These are phyloP conservation scores for Serinus canaria DNA, from an alignment of 2,113 vertebrate genomes.

Conservation along the genomic window DNA sequence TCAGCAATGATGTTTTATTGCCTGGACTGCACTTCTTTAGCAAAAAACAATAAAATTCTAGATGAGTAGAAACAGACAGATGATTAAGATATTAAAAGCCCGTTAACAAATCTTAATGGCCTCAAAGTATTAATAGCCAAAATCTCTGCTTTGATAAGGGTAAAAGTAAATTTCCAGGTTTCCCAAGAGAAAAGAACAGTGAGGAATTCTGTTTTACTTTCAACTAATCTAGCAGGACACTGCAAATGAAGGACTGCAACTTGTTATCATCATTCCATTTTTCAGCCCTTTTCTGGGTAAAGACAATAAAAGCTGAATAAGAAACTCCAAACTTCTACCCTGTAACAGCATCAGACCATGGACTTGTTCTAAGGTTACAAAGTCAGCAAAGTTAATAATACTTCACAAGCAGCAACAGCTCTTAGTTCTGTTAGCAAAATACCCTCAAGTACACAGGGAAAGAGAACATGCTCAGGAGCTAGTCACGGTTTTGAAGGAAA, in stretches of 20 bases:
- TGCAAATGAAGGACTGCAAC: not conserved
- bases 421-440: slow-evolving; percentile 9
- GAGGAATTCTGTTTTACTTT: not conserved
- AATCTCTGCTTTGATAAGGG: not conserved
- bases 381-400: slow-evolving; percentile 8
- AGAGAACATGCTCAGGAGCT: not conserved
- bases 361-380: not conserved
- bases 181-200: not conserved
- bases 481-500: not conserved
- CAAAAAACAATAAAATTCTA: not conserved
- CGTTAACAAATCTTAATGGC: not conserved
- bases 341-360: not conserved
- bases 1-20: not conserved
- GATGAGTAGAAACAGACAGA: not conserved
- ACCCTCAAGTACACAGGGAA: not conserved
- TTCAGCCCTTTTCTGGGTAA: not conserved
- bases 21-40: not conserved
- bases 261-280: not conserved
- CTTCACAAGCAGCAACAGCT: not conserved
- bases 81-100: not conserved
- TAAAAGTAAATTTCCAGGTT: not conserved
- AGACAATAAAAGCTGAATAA: not conserved
- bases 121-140: not conserved
- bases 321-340: not conserved
- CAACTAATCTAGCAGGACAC: not conserved